Evolutionary conservation across 2,113 vertebrate genomes (phyloP).

Genomic region (Pristiophorus japonicus): DNA sequence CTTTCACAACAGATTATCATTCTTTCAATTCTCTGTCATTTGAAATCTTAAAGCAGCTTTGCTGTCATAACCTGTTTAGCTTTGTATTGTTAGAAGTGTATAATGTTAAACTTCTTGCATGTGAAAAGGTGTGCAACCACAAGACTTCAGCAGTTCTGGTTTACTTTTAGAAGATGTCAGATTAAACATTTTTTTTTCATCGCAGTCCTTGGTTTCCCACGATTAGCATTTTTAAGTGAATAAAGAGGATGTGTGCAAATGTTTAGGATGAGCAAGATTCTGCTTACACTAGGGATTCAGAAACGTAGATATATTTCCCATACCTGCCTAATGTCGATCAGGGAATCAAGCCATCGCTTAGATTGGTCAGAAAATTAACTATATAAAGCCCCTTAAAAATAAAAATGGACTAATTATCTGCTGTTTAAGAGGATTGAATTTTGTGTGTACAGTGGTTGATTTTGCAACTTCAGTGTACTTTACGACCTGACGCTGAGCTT

Average conservation of each 20-base stretch:
- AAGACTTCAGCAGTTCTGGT: background rate
- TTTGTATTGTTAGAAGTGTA: background rate
- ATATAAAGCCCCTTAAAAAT: background rate
- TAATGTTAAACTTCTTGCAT: conserved; percentile 37
- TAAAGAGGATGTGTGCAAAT: background rate
- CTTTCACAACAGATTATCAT: conserved; percentile 42
- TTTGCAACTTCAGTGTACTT: background rate
- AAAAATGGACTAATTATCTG: background rate
- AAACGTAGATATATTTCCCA: background rate
- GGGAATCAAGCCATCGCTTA: background rate
- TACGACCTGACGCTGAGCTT: background rate
- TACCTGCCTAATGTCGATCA: background rate
- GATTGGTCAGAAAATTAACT: background rate
- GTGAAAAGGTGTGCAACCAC: background rate
- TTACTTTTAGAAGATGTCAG: background rate
- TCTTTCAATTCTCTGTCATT: conserved; percentile 38
- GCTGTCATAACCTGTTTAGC: conserved; percentile 22
- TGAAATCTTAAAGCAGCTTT: conserved; percentile 40
- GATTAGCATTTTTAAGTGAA: background rate
- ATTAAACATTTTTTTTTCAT: background rate
- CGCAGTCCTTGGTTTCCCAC: background rate
- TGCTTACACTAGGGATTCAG: background rate
- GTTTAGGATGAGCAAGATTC: background rate
- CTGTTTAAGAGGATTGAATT: background rate
- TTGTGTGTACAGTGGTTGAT: background rate